These are phyloP conservation scores for Danio albolineatus DNA, from an alignment of 2,797 vertebrate genomes.

Conservation along the genomic window DNA sequence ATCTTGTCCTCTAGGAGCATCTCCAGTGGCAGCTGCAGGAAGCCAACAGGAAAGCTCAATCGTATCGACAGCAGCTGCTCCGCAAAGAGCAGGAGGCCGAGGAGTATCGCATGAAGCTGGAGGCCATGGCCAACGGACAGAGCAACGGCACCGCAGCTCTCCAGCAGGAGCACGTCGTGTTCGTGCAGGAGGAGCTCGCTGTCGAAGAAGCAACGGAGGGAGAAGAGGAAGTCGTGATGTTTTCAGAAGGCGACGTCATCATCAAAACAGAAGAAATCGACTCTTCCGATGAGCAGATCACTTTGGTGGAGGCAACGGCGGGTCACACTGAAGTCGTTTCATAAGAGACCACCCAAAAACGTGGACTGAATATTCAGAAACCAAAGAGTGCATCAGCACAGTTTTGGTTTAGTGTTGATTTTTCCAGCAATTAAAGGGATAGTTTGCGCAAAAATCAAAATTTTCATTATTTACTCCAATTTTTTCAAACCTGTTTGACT, in stretches of 20 bases:
- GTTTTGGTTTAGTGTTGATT: slow-evolving; percentile 3
- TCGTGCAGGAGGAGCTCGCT: slow-evolving; percentile 71
- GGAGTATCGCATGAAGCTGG: slow-evolving; percentile 82
- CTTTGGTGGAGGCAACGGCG: slow-evolving; percentile 74
- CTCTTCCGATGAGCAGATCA: slow-evolving; percentile 75
- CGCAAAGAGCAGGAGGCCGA: slow-evolving; percentile 90
- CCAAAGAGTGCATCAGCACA: slow-evolving; percentile 24
- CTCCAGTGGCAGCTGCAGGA: slow-evolving; percentile 64
- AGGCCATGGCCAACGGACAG: slow-evolving; percentile 80
- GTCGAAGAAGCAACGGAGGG: slow-evolving; percentile 61
- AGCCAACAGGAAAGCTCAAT: slow-evolving; percentile 70
- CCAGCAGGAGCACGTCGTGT: slow-evolving; percentile 73
- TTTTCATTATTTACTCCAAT: no score
- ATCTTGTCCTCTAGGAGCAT: slow-evolving; percentile 51
- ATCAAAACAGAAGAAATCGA: slow-evolving; percentile 76
- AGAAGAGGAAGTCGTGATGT: slow-evolving; percentile 71
- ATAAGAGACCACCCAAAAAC: slow-evolving; percentile 60
- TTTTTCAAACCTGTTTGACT: no score
- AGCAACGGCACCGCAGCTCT: slow-evolving; percentile 60
- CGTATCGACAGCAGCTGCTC: slow-evolving; percentile 86
- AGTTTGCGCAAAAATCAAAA: no score
- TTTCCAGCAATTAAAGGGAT: slow-evolving; percentile 11
- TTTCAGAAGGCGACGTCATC: slow-evolving; percentile 78
- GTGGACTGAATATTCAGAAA: slow-evolving; percentile 16
- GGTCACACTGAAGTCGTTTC: slow-evolving; percentile 73